phyloP scores from a whole-genome alignment of 2,113 vertebrate genomes.

The Suricata suricatta region DNA sequence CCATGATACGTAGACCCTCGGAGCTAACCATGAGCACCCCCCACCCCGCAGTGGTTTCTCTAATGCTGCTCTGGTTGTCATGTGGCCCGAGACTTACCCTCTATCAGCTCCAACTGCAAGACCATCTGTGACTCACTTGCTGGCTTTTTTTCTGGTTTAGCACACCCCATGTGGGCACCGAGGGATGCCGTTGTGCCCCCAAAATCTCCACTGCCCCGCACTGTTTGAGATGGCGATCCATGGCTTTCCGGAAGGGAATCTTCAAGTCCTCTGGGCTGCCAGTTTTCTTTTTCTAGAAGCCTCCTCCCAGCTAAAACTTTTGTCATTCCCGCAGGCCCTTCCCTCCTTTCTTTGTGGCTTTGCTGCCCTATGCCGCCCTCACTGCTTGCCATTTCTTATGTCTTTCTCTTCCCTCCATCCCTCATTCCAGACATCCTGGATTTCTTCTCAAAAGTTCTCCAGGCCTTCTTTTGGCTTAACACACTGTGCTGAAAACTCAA shows the following conservation, averaged over 20 bases:
- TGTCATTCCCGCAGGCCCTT: background rate
- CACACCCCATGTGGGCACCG: too few species aligned
- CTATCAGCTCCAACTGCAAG: background rate
- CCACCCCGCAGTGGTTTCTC: background rate
- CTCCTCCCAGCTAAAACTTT: background rate
- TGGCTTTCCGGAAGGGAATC: background rate
- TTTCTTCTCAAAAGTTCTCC: background rate
- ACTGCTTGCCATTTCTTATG: background rate
- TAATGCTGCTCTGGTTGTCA: background rate
- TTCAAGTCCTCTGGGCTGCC: background rate
- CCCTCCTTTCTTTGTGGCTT: background rate
- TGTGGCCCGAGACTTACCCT: background rate
- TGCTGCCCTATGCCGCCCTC: background rate
- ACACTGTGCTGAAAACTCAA: background rate
- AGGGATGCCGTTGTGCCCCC: background rate
- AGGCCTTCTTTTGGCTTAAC: background rate
- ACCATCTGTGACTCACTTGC: background rate
- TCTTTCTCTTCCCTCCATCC: background rate
- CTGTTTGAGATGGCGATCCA: background rate
- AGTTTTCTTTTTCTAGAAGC: background rate
- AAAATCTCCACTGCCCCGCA: background rate
- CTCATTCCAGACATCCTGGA: background rate
- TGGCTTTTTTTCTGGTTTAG: background rate
- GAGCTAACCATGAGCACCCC: fast-evolving
- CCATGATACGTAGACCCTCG: background rate